Evolutionary conservation across 2,797 vertebrate genomes (phyloP).

Genomic region (Diplodus sargus): DNA sequence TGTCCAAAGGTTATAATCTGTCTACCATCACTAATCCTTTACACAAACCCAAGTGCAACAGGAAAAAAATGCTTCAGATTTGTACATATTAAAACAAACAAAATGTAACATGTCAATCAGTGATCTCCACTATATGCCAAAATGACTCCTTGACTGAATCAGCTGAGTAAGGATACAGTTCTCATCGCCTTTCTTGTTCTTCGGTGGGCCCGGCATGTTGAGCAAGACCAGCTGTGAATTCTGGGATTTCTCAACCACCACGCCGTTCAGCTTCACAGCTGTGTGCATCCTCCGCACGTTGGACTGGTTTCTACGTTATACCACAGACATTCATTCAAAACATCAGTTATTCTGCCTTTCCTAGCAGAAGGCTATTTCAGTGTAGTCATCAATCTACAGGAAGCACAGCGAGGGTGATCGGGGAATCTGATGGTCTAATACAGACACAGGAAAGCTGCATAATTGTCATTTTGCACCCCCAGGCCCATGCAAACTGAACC

Average conservation of each 20-base stretch:
- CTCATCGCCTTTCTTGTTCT: conserved; percentile 92
- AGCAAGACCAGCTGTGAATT: conserved; percentile 92
- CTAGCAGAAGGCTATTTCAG: not conserved
- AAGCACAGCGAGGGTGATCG: not conserved
- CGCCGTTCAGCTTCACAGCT: conserved; percentile 89
- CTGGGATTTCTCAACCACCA: conserved; percentile 90
- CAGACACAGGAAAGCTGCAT: not conserved
- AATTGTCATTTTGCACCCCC: conserved; percentile 11
- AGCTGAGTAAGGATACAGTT: conserved; percentile 94
- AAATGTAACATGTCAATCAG: no score
- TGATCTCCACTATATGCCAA: not conserved
- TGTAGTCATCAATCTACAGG: not conserved
- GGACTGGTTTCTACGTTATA: conserved; percentile 89
- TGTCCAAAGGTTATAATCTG: not conserved
- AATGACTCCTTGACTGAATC: not conserved
- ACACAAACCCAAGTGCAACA: no score
- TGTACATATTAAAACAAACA: no score
- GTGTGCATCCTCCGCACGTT: conserved; percentile 93
- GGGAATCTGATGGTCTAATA: not conserved
- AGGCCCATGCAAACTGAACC: conserved; percentile 9
- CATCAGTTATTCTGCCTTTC: not conserved
- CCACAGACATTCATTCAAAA: conserved; percentile 5
- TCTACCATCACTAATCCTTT: not conserved
- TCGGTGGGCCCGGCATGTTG: conserved; percentile 98
- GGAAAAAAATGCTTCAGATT: no score